Evolutionary conservation across 2,113 vertebrate genomes (phyloP), one percentile per base, ranked within the genome.

Genomic region (Entomyzon cyanotis): DNA sequence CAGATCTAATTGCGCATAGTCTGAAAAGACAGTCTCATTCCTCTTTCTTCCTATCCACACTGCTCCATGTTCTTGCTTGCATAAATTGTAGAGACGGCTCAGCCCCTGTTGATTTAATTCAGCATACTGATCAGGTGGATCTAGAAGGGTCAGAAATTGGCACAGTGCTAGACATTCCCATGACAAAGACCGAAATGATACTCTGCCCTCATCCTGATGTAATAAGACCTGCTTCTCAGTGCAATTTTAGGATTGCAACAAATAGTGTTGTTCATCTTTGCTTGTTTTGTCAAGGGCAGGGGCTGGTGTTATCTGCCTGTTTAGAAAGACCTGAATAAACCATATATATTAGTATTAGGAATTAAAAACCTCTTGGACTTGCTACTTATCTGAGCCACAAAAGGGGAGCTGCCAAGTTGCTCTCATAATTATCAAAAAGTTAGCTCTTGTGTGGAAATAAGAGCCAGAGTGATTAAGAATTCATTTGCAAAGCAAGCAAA

Each of bases 401-500:
- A 88, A 85, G 10, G 11, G n/a, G 19, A 86, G 59, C 50, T 84
- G 59, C 56, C 46, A 81, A 42, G 50, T 88, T 85, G 64, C 52
- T 86, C 47, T 94, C 86, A 75, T 89, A 94, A 89, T 91, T 92
- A 93, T 68, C 28, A 53, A 53, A 80, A 83, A 73, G 46, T 81
- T 90, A 79, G 52, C 59, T 76, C 58, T 81, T 67, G 33, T 60
- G 63, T 81, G 80, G 87, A 94, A 97, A 90, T 81, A 86, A 91
- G 70, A 77, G 44, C 47, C 71, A 47, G 20, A 87, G 47, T 92
- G 89, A 94, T 94, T 91, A 95, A 81, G 52, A 88, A 64, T 39
- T 92, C 25, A 83, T 82, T 90, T 94, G 41, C 87, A 70, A 95
- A 93, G 78, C 53, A 90, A 92, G 64, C 35, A 82, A 62, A 80